Evolutionary conservation across 2,888 invertebrate species (phyloP), one percentile per base, ranked within the genome.

Genomic region (Hoplodrina blanda): DNA sequence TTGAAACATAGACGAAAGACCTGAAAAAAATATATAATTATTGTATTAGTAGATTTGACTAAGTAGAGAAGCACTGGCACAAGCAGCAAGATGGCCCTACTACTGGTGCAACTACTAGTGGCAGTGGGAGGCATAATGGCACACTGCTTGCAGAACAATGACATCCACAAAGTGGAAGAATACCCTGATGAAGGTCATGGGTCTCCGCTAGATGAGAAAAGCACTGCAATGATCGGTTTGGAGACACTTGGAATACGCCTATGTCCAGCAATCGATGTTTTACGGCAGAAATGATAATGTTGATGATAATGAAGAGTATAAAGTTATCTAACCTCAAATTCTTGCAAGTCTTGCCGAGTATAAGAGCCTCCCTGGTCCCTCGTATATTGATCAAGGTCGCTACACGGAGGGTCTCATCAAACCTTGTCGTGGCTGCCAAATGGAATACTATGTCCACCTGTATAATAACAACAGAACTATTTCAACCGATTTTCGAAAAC

Each of bases 1-100:
- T 75, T 25, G 75, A 75, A 33, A 75, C 74, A 17, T 75, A 73
- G 25, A 78, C 52, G 41, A 56, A 65, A 11, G 65, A 78, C 33
- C 75, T 75, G 41, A 19, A 10, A 1, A 17, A 11, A 1, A 33
- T 33, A 33, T 4, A 0, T 8, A 8, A 15, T 1, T 33, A 11
- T 20, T 10, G 10, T 3, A 41, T 41, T 41, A 41, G 13, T 41
- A 41, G 46, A 17, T 6, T 46, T 46, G 46, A 46, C 6, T 17
- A 46, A 0, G 17, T 1, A 46, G 0, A 46, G 13, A 41, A 41
- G 8, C 13, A 2, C 11, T 13, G 0, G 11, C 8, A 41, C 2
- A 13, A 41, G 10, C 11, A 41, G 0, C 13, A 41, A 41, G 4
- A 11, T 41, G 2, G 41, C 13, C 41, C 13, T 37, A 8, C 8